Base-by-base conservation (phyloP, 2,797 vertebrate species). In the Enoplosus armatus region DNA sequence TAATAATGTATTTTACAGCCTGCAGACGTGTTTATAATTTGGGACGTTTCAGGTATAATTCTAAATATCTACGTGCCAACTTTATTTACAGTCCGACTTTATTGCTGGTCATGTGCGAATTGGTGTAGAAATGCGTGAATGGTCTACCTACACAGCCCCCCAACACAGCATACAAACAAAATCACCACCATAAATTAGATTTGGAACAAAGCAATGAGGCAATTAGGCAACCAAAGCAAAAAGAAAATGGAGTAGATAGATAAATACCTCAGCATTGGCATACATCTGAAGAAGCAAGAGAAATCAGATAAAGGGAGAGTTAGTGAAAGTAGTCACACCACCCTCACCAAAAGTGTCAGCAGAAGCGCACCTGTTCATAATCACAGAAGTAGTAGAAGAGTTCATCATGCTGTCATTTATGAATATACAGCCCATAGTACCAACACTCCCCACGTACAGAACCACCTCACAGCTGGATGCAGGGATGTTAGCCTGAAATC, bases 201-300 rank as follows among this genome's bases (percentile, higher is more conserved):
- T 67, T 12, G 89, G 84, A 84, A 92, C 71, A 75, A 91, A 94
- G 94, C 79, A 89, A 83, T 65, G 35, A 90, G n/a, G n/a, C n/a
- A n/a, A n/a, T n/a, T n/a, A n/a, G n/a, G n/a, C n/a, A n/a, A n/a
- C 51, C 64, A 15, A 88, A 91, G 93, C 92, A 91, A 83, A 90
- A 84, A 85, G 68, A 84, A 92, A 77, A 75, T 87, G 77, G 82
- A 87, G 88, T 77, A 90, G 84, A 91, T 79, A 78, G 91, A 93
- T 94, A 96, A 96, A 95, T 96, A 96, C 95, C 96, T 96, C 96
- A 90, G 94, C 94, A 96, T 96, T 96, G 94, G 96, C 95, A 95
- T 77, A 96, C 95, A 96, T 96, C 96, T 96, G 95, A 95, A 95
- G 95, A 95, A 94, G 94, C 94, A 94, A 93, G 91, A 94, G 91